These are phyloP conservation scores for Cyrtonyx montezumae DNA, from an alignment of 2,113 vertebrate species.

Conservation along the genomic window DNA sequence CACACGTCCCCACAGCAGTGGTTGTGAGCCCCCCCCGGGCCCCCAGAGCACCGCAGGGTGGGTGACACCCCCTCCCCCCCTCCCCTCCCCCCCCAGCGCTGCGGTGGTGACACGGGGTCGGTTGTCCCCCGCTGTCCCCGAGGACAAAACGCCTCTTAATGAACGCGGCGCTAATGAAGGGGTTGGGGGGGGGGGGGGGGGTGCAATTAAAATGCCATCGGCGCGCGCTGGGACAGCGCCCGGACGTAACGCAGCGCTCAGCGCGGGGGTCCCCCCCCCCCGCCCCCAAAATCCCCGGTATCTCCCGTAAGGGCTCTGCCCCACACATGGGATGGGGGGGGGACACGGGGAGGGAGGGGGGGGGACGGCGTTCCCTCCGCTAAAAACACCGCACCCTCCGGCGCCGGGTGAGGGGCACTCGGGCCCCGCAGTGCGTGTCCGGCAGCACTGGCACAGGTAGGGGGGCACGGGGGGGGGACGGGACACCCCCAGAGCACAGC, in stretches of 20 bases:
- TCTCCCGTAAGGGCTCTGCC: neutral
- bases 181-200: neutral
- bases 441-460: neutral
- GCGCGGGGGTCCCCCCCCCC: neutral
- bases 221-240: too few species aligned
- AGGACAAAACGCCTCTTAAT: conserved; percentile 36
- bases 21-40: too few species aligned
- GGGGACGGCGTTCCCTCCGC: neutral
- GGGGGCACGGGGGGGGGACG: neutral
- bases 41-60: too few species aligned
- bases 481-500: too few species aligned
- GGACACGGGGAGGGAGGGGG: too few species aligned
- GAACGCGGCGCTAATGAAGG: conserved; percentile 27
- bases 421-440: too few species aligned
- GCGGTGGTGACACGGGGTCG: neutral
- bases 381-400: neutral
- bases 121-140: neutral
- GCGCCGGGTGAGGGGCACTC: too few species aligned
- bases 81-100: too few species aligned
- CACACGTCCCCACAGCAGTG: too few species aligned
- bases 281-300: neutral
- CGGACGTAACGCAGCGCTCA: neutral
- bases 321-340: too few species aligned
- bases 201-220: conserved; percentile 19
- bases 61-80: too few species aligned